Evolutionary conservation across 2,888 invertebrate species (phyloP), one percentile per base, ranked within the genome.

Genomic region (Empis stercorea): DNA sequence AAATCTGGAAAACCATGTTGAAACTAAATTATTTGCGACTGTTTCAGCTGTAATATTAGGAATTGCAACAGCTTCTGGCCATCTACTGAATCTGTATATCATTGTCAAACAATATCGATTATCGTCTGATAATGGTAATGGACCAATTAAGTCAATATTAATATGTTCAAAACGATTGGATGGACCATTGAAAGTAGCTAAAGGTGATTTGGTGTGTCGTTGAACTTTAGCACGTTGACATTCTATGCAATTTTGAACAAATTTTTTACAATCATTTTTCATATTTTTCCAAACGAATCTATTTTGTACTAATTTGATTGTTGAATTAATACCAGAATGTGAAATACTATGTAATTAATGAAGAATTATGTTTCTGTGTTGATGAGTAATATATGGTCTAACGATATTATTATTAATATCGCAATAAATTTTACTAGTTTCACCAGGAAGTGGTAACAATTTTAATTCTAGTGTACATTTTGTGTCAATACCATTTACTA

Each of bases 11-110:
- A n/a, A n/a, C n/a, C n/a, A n/a, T n/a, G n/a, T n/a, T n/a, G n/a
- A n/a, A n/a, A 1, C 66, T 43, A 2, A 71, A 58, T 71, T 69
- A 72, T 0, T 43, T 1, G 63, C 64, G 10, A 51, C 45, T 2
- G 45, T 52, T 11, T 48, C 50, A 1, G 56, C 55, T 10, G 54
- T 50, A 16, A 53, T 54, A 17, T 57, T 50, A 13, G 17, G n/a
- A 3, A 59, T 45, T 3, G 57, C 55, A 16, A 53, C 40, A 17
- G 53, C 55, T 44, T 54, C 57, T 4, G 52, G 53, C 56, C 57
- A 56, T 4, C 55, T 39, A 1, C 54, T 49, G 30, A 53, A 55
- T 54, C 37, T 6, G 41, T 51, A 47, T 13, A 51, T 45, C 6
- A 57, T 56, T 0, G 66, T 65, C 4, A 65, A 52, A 30, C 57